Conservation (phyloP, 1,140 invertebrate species). For the Bilobella aurantiaca region DNA sequence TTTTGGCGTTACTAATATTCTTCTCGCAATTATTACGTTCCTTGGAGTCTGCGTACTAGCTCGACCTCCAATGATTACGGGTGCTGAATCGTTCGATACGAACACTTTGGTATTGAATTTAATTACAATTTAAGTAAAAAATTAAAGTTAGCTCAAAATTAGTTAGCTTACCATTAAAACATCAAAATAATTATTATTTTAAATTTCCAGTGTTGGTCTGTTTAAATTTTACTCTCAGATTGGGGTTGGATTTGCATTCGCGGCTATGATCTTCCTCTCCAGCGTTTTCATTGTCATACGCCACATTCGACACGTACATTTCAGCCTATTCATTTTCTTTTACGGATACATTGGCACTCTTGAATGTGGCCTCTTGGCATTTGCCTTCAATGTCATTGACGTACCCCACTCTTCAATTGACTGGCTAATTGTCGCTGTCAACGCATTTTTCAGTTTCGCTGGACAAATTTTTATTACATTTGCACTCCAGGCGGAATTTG, state of each 20-base stretch:
- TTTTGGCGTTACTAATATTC: neutral
- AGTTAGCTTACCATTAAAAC: neutral
- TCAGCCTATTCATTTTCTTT: neutral
- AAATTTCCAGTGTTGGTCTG: neutral
- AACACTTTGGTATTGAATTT: too few relatives aligned
- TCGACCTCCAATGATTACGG: slow-evolving; percentile 8
- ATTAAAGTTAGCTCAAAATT: too few relatives aligned
- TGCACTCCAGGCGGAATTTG: neutral
- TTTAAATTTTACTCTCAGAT: neutral
- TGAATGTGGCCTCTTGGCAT: neutral
- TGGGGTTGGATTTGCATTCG: neutral
- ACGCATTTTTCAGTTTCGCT: neutral
- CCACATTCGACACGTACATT: neutral
- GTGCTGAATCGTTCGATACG: slow-evolving; percentile 3
- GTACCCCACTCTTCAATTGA: neutral
- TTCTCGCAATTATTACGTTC: neutral
- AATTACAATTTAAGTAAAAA: too few relatives aligned
- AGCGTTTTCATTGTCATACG: neutral
- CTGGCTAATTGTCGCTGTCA: neutral
- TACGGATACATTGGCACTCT: neutral
- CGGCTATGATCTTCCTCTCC: neutral
- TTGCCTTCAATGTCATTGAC: neutral
- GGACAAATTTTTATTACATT: neutral
- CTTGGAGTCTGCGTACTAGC: neutral
- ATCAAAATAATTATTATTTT: neutral